Evolutionary conservation across 1,140 invertebrate genomes (phyloP).

Genomic region (Spodoptera frugiperda): DNA sequence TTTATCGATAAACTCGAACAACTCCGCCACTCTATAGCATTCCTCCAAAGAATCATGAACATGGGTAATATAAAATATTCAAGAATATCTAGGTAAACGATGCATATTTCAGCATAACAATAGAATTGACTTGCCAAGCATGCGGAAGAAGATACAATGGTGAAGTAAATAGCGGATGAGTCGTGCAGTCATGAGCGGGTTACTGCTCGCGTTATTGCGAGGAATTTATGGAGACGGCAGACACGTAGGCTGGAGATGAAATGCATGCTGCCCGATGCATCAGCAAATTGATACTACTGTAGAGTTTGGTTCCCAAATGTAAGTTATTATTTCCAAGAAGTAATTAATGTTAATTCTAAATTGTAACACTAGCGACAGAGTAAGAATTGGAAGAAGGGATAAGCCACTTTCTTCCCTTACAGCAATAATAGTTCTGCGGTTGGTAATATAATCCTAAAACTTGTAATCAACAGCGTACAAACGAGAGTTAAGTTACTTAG

Average conservation of each 20-base stretch:
- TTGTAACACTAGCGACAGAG: no score
- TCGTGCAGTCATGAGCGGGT: constrained; percentile 42
- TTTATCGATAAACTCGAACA: constrained; percentile 32
- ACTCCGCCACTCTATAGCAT: background rate
- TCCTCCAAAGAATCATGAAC: background rate
- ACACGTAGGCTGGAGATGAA: background rate
- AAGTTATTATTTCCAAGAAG: no score
- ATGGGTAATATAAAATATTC: background rate
- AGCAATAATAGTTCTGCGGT: background rate
- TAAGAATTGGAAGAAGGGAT: no score
- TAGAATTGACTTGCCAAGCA: constrained; percentile 56
- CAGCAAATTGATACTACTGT: background rate
- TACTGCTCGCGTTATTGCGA: constrained; percentile 54
- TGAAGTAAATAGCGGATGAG: constrained; percentile 32
- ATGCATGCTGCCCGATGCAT: background rate
- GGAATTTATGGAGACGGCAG: constrained; percentile 42
- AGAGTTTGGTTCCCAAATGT: no score
- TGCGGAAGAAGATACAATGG: constrained; percentile 51
- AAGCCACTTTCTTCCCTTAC: background rate
- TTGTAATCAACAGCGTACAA: constrained; percentile 13
- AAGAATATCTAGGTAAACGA: constrained; percentile 29
- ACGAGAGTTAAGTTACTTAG: constrained; percentile 40
- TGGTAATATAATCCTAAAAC: background rate
- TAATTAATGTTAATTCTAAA: no score
- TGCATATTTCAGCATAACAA: constrained; percentile 55